Percentiles rank a stretch among this genome's conserved stretches.
Conservation (phyloP, 2,113 vertebrate genomes). For the Potamarius usumacintae region DNA sequence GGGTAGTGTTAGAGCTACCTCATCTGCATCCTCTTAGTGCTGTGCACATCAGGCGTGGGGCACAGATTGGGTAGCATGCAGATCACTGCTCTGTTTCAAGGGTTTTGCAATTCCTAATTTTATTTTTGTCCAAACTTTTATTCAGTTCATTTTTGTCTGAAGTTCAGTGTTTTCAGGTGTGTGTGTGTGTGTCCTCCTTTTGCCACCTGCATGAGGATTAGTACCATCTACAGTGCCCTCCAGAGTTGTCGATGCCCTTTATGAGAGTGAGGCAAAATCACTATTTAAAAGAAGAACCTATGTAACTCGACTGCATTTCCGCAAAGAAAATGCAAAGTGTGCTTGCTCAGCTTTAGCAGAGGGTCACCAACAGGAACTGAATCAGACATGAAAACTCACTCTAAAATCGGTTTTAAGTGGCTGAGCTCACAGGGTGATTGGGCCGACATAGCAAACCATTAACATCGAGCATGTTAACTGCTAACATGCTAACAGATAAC, state of each 20-base stretch:
- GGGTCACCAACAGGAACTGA: too few species aligned
- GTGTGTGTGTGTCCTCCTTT: background rate
- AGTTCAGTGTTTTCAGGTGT: background rate
- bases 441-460: too few species aligned
- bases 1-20: background rate
- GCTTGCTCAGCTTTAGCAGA: too few species aligned
- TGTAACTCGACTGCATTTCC: too few species aligned
- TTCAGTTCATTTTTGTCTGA: background rate
- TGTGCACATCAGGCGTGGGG: background rate
- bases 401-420: too few species aligned
- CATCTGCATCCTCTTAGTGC: background rate
- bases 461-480: too few species aligned
- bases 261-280: background rate
- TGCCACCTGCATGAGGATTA: background rate
- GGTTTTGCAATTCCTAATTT: background rate
- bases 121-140: background rate
- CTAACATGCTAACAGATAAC: too few species aligned
- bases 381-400: too few species aligned
- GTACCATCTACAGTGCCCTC: background rate
- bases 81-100: background rate
- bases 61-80: background rate
- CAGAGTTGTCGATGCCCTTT: background rate
- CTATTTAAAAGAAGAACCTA: background rate
- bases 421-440: too few species aligned
- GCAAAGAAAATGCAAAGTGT: too few species aligned